Percentiles rank a stretch among this genome's conserved stretches.
Conservation (phyloP, 2,113 vertebrate genomes). For the Misgurnus anguillicaudatus region DNA sequence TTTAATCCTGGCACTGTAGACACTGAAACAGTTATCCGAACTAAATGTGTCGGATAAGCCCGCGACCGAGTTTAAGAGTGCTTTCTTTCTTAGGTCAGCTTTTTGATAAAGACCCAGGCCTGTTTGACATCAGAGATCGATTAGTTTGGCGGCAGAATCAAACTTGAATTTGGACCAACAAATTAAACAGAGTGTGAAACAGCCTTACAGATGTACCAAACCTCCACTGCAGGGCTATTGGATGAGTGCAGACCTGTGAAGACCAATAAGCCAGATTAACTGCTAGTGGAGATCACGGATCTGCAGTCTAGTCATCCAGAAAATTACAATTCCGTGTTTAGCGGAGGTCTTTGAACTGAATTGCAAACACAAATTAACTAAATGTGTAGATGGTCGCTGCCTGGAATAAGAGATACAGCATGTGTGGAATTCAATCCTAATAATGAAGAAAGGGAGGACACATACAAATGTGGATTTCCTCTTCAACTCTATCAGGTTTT, state of each 20-base stretch:
- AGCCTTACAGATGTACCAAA: too few relatives aligned
- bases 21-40: too few relatives aligned
- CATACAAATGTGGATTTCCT: conserved; percentile 15
- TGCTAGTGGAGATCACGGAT: not conserved
- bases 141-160: not conserved
- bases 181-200: too few relatives aligned
- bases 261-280: not conserved
- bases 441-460: not conserved
- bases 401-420: not conserved
- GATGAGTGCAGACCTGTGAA: too few relatives aligned
- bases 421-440: too few relatives aligned
- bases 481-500: conserved; percentile 40
- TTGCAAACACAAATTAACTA: not conserved
- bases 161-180: too few relatives aligned
- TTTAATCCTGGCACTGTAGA: too few relatives aligned
- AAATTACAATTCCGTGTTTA: not conserved
- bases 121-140: not conserved
- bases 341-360: not conserved
- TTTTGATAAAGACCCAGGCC: not conserved
- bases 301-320: not conserved
- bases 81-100: too few relatives aligned
- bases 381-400: not conserved
- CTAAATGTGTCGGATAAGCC: too few relatives aligned
- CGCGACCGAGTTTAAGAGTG: too few relatives aligned
- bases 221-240: too few relatives aligned